Evolutionary conservation across 2,113 vertebrate species (phyloP).

Genomic region (Xiphophorus maculatus): DNA sequence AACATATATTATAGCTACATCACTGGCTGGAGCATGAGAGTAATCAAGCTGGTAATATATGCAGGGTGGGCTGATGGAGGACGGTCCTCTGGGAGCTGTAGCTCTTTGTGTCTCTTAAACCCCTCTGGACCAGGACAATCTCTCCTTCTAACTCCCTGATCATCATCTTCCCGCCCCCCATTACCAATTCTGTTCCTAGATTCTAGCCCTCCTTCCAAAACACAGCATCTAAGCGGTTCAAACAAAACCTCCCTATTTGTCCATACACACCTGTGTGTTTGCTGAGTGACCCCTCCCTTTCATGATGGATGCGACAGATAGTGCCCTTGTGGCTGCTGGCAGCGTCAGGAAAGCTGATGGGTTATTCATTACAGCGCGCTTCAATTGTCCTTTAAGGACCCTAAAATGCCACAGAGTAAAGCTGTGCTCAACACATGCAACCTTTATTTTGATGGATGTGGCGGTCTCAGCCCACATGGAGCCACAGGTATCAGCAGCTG

Average conservation of each 20-base stretch:
- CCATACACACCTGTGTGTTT: slow-evolving; percentile 43
- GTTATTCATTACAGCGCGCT: slow-evolving; percentile 69
- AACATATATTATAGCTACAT: slow-evolving; percentile 58
- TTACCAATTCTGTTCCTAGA: slow-evolving; percentile 6
- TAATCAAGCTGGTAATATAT: slow-evolving; percentile 71
- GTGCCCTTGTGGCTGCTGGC: slow-evolving; percentile 39
- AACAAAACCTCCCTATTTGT: slow-evolving; percentile 8
- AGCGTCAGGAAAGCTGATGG: slow-evolving; percentile 58
- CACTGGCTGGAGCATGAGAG: slow-evolving; percentile 51
- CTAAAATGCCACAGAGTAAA: slow-evolving; percentile 59
- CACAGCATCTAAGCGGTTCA: slow-evolving; percentile 5
- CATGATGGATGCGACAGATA: slow-evolving; percentile 70
- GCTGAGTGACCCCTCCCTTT: slow-evolving; percentile 8
- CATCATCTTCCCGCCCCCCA: slow-evolving; percentile 6
- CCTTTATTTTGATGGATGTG: slow-evolving; percentile 69
- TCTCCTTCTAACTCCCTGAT: slow-evolving; percentile 23
- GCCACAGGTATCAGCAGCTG: slow-evolving; percentile 60
- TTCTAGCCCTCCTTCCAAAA: neutral
- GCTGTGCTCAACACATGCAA: slow-evolving; percentile 48
- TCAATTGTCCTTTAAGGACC: slow-evolving; percentile 68
- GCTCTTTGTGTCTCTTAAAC: slow-evolving; percentile 66
- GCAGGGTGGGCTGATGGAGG: slow-evolving; percentile 60
- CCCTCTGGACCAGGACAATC: slow-evolving; percentile 46
- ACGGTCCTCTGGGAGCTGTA: slow-evolving; percentile 56
- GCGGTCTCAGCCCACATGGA: neutral